phyloP scores from a whole-genome alignment of 35 echinoderm and acorn worm genomes.

The Holothuria glaberrima region DNA sequence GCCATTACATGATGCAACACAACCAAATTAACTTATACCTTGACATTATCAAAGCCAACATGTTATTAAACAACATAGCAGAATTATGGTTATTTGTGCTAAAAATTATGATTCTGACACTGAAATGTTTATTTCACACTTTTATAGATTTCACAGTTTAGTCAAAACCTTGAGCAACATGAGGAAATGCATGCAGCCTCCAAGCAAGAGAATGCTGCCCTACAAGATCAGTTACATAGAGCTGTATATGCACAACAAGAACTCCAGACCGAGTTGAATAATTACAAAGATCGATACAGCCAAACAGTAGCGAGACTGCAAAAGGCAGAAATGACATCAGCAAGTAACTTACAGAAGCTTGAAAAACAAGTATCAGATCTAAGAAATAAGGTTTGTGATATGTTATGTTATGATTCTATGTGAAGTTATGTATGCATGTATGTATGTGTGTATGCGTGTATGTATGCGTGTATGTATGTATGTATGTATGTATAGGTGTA shows the following conservation, averaged over 20 bases:
- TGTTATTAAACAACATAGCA: too few relatives aligned
- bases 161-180: constrained; percentile 66
- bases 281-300: constrained; percentile 75
- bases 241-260: constrained; percentile 71
- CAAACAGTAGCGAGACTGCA: constrained; percentile 73
- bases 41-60: too few relatives aligned
- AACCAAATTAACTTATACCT: too few relatives aligned
- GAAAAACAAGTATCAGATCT: constrained; percentile 77
- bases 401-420: not conserved
- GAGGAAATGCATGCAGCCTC: constrained; percentile 61
- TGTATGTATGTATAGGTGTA: too few relatives aligned
- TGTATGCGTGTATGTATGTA: too few relatives aligned
- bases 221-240: constrained; percentile 75
- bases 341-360: constrained; percentile 63
- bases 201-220: constrained; percentile 65
- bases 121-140: not conserved
- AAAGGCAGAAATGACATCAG: constrained; percentile 66
- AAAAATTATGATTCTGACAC: too few relatives aligned
- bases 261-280: constrained; percentile 67
- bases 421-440: not conserved
- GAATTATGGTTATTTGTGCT: too few relatives aligned
- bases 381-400: constrained; percentile 74
- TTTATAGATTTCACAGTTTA: constrained; percentile 69
- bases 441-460: too few relatives aligned
- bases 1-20: too few relatives aligned